Evolutionary conservation across 2,797 vertebrate species (phyloP).

Genomic region (Mareca penelope): DNA sequence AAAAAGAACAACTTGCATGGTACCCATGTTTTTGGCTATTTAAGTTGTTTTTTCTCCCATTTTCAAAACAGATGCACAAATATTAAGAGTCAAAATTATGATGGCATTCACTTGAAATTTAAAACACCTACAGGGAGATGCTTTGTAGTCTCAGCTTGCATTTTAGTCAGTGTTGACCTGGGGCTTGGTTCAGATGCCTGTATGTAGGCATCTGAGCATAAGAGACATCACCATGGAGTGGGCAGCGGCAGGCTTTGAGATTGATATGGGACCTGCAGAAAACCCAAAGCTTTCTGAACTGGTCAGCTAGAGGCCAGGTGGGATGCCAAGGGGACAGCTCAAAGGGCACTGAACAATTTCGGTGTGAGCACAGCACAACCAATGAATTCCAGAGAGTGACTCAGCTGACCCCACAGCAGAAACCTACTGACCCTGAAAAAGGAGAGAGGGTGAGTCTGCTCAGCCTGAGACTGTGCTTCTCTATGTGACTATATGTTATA

Average conservation of each 20-base stretch:
- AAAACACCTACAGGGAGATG: not conserved
- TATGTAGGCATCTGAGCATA: not conserved
- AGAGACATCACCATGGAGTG: not conserved
- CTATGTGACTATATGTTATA: not conserved
- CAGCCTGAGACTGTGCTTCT: not conserved
- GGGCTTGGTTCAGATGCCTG: not conserved
- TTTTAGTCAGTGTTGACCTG: not conserved
- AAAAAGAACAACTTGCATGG: not conserved
- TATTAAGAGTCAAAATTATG: not conserved
- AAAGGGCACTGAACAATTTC: not conserved
- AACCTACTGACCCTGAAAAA: not conserved
- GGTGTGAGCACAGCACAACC: not conserved
- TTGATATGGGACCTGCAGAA: not conserved
- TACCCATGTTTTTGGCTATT: not conserved
- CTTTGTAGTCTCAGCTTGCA: not conserved
- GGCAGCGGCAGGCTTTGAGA: not conserved
- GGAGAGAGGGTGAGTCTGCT: not conserved
- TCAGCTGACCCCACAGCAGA: not conserved
- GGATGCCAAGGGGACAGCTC: not conserved
- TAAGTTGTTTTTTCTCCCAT: not conserved
- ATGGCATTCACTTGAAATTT: not conserved
- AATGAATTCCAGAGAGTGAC: not conserved
- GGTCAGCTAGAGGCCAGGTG: not conserved
- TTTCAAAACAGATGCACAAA: not conserved
- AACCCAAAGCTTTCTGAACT: not conserved